phyloP scores from a whole-genome alignment of 2,888 invertebrate species.

The Carabus problematicus region DNA sequence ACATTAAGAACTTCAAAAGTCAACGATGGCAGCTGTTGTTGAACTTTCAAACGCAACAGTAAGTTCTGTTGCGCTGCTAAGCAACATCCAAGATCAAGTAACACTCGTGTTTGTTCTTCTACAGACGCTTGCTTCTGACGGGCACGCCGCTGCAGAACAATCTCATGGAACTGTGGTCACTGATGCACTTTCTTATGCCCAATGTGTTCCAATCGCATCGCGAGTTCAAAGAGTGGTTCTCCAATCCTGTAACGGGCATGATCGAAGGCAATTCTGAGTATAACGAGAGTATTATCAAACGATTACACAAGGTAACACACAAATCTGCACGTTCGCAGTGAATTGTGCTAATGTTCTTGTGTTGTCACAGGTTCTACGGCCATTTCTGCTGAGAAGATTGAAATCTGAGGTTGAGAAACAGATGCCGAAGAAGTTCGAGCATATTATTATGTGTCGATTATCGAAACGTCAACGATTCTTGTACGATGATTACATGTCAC shows the following conservation, averaged over 20 bases:
- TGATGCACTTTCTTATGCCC: constrained; percentile 99
- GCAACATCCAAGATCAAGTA: no score
- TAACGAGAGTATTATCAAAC: constrained; percentile 86
- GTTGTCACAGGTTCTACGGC: constrained; percentile 79
- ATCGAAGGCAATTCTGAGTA: constrained; percentile 92
- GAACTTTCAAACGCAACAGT: constrained; percentile 93
- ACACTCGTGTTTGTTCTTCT: no score
- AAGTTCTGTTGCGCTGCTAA: constrained; percentile 55
- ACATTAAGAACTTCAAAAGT: constrained; percentile 99
- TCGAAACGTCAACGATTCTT: constrained; percentile 95
- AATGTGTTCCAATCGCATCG: constrained; percentile 95
- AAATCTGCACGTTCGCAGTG: constrained; percentile 48
- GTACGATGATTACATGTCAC: constrained; percentile 99
- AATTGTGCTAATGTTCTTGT: constrained; percentile 46
- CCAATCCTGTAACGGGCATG: constrained; percentile 95
- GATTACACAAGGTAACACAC: constrained; percentile 81
- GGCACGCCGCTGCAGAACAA: constrained; percentile 97
- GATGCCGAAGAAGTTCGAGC: constrained; percentile 96
- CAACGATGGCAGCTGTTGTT: constrained; percentile 97
- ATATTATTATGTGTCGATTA: constrained; percentile 90
- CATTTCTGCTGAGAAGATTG: constrained; percentile 89
- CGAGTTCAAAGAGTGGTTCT: constrained; percentile 99
- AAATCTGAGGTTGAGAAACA: constrained; percentile 97
- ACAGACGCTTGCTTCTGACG: constrained; percentile 87
- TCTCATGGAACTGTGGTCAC: constrained; percentile 95